phyloP scores from a whole-genome alignment of 2,888 invertebrate genomes.

The Morpho deidamia region DNA sequence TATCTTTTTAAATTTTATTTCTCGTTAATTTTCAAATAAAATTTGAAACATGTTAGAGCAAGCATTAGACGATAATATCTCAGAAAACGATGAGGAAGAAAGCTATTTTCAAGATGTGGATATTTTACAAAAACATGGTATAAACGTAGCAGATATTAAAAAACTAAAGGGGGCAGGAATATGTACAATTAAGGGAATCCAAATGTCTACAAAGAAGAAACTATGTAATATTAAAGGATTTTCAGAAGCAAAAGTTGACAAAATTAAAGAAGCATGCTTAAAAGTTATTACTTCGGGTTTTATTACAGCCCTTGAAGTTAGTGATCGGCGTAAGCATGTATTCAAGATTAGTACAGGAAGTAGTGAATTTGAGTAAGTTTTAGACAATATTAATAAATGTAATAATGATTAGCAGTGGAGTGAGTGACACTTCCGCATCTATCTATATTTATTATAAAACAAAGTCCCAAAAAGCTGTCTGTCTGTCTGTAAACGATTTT shows the following conservation, averaged over 20 bases:
- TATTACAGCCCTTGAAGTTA: constrained; percentile 86
- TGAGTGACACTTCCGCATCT: no score
- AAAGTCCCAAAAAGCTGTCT: no score
- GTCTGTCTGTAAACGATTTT: no score
- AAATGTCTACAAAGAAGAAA: constrained; percentile 87
- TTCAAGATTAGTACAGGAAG: constrained; percentile 85
- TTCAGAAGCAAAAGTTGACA: constrained; percentile 86
- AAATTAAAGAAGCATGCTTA: constrained; percentile 87
- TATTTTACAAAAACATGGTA: constrained; percentile 78
- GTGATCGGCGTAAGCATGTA: constrained; percentile 83
- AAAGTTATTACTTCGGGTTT: constrained; percentile 83
- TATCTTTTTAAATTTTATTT: neutral
- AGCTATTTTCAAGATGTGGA: constrained; percentile 87
- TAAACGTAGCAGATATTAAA: constrained; percentile 86
- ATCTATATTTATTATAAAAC: no score
- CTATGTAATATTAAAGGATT: constrained; percentile 86
- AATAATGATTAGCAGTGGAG: no score
- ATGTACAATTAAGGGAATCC: constrained; percentile 88
- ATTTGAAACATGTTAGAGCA: constrained; percentile 52
- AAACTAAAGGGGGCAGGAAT: constrained; percentile 87
- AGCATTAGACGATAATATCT: constrained; percentile 58
- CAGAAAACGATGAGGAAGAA: constrained; percentile 81
- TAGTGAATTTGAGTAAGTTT: constrained; percentile 83
- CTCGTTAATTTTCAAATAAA: neutral
- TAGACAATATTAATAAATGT: no score